Evolutionary conservation across 2,888 invertebrate species (phyloP).

Genomic region (Monoplex corrugatus): DNA sequence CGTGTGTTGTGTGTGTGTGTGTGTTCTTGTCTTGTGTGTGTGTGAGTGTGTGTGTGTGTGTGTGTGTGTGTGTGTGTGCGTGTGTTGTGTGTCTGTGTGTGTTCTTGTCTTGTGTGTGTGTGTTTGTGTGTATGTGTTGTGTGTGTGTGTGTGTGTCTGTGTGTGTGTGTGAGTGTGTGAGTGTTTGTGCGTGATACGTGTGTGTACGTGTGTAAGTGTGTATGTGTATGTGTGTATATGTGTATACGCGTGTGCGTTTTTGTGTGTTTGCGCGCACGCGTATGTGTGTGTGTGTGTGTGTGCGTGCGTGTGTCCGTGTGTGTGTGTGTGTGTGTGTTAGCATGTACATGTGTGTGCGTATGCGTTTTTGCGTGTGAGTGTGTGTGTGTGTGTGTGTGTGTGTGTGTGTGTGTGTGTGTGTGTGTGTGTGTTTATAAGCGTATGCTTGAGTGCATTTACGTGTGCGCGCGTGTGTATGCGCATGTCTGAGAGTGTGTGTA

Average conservation of each 20-base stretch:
- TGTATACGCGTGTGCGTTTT: too few species aligned
- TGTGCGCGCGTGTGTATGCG: background rate
- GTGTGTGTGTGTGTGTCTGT: background rate
- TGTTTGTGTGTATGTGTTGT: background rate
- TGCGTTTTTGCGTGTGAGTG: background rate
- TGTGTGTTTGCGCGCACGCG: background rate
- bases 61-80: conserved; percentile 8
- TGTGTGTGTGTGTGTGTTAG: background rate
- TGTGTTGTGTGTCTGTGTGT: background rate
- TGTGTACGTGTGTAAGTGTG: background rate
- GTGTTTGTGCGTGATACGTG: too few species aligned
- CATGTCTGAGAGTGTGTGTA: background rate
- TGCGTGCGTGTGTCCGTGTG: background rate
- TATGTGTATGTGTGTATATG: background rate
- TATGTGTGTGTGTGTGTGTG: background rate
- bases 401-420: background rate
- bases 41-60: background rate
- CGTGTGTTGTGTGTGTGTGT: too few species aligned
- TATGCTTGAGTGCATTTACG: background rate
- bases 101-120: background rate
- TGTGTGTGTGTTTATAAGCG: background rate
- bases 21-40: too few species aligned
- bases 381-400: background rate
- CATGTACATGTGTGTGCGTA: background rate
- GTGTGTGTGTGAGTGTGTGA: background rate